Base-by-base conservation (phyloP, 2,888 invertebrate species). In the Amblyteles armatorius region DNA sequence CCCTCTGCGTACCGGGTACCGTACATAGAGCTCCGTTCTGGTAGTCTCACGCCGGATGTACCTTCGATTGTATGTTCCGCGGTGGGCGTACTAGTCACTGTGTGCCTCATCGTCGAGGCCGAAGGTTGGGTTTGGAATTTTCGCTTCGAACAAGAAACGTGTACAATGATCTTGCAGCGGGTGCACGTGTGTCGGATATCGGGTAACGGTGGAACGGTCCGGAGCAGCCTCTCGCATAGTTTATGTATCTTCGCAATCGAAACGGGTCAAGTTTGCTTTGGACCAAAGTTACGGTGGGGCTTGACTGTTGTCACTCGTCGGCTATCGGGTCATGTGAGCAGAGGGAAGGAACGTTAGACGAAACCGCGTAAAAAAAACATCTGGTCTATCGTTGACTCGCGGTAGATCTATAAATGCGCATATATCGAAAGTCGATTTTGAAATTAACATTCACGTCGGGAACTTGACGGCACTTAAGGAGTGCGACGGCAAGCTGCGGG, bases 121-220 rank as follows among this genome's bases (percentile, higher is more conserved):
- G 81, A 60, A n/a, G 40, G 26, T 80, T 48, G 22, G 11, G 65
- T 52, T 71, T 63, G 0, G 36, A 44, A 71, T 72, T 65, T 52
- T 19, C 44, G 33, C 36, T 29, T 50, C 50, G 13, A 48, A 44
- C 26, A 57, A 67, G 48, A 13, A 26, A 60, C 26, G 36, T 16
- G 33, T 36, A 33, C 63, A 67, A 33, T 76, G 63, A 4, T 9
- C 3, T 11, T 50, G 26, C 48, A 74, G 48, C 26, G 73, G 26
- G 22, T 52, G 52, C 71, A 29, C 29, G 33, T 63, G 29, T 63
- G 63, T 33, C 16, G 33, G 63, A 29, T 63, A 63, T 63, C 29
- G 63, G 63, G n/a, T 13, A 29, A 29, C 16, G 44, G 63, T 33
- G 16, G n/a, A 69, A 50, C 50, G n/a, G 29, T 71, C 9, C 22